phyloP scores from a whole-genome alignment of 92 coral and sea anemone genomes.

The Actinostola sp. region DNA sequence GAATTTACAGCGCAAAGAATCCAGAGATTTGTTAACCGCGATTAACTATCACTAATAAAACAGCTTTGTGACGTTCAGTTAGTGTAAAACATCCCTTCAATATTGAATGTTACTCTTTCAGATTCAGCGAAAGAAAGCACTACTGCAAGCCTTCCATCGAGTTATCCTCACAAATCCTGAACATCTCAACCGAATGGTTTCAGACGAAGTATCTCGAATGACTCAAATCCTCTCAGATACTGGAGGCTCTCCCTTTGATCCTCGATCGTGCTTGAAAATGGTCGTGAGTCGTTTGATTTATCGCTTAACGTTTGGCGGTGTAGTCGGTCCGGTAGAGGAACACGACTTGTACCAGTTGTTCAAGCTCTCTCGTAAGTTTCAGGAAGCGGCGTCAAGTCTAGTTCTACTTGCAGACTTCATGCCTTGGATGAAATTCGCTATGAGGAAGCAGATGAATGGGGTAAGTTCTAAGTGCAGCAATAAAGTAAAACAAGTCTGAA shows the following conservation, averaged over 20 bases:
- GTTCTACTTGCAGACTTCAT: constrained; percentile 74
- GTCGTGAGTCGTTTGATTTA: constrained; percentile 62
- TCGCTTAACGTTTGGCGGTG: constrained; percentile 79
- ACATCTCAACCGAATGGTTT: constrained; percentile 57
- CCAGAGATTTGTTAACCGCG: too few relatives aligned
- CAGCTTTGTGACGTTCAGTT: not conserved
- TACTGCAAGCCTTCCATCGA: constrained; percentile 71
- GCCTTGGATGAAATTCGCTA: constrained; percentile 84
- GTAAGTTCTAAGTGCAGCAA: constrained; percentile 5
- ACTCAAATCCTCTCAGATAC: constrained; percentile 30
- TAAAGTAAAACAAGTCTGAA: not conserved
- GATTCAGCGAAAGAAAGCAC: constrained; percentile 66
- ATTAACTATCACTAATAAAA: not conserved
- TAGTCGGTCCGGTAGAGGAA: constrained; percentile 41
- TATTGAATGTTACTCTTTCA: not conserved
- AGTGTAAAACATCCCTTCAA: not conserved
- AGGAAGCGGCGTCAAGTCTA: constrained; percentile 61
- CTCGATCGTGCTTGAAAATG: constrained; percentile 55
- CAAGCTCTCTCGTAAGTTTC: constrained; percentile 58
- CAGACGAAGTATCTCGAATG: constrained; percentile 57
- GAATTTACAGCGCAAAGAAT: too few relatives aligned
- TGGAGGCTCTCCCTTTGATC: constrained; percentile 60
- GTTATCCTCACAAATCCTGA: constrained; percentile 59
- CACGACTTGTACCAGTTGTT: constrained; percentile 50
- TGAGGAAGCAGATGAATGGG: constrained; percentile 10